Base-by-base conservation (phyloP, 2,888 invertebrate genomes). In the Perdita meconis region DNA sequence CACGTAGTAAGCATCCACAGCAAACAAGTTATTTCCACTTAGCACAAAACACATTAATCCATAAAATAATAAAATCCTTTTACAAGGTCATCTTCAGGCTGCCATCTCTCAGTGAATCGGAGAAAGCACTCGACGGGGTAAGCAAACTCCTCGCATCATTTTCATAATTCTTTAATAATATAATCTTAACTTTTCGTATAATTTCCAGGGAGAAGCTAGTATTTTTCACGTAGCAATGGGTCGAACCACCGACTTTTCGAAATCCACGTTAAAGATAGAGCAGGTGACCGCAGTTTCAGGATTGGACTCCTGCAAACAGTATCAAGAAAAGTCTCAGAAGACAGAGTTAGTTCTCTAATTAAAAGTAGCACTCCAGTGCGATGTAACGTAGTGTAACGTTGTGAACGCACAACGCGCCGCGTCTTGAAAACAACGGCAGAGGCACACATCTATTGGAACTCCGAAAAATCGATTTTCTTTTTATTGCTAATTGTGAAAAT, bases 51-150 rank as follows among this genome's bases (percentile, higher is more conserved):
- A 8, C 3, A 65, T 65, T 24, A 36, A 40, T 51, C n/a, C 0
- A 64, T 19, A 8, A 76, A 51, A 47, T 76, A 47, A 60, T 55
- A 66, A 44, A 57, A 30, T 42, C 30, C 10, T 38, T 40, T 16
- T 59, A 2, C 12, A 87, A 95, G 95, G 95, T 97, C 67, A 97
- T 97, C 88, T 97, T 97, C 91, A 94, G 97, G 24, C 93, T 97
- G 40, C 97, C 97, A 1, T 96, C 97, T 0, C 94, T 96, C 63
- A 94, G 94, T 85, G 96, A 95, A 85, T 94, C 94, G 0, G 92
- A 92, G 2, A 89, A 87, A 76, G 86, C 87, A 10, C 85, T 89
- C 8, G 95, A 96, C 69, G 96, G 96, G 2, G 94, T 96, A 57
- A 94, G n/a, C 96, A 55, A 95, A 95, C 91, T 96, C 97, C 85